phyloP scores from a whole-genome alignment of 2,113 vertebrate species.

The Sclerurus mexicanus region DNA sequence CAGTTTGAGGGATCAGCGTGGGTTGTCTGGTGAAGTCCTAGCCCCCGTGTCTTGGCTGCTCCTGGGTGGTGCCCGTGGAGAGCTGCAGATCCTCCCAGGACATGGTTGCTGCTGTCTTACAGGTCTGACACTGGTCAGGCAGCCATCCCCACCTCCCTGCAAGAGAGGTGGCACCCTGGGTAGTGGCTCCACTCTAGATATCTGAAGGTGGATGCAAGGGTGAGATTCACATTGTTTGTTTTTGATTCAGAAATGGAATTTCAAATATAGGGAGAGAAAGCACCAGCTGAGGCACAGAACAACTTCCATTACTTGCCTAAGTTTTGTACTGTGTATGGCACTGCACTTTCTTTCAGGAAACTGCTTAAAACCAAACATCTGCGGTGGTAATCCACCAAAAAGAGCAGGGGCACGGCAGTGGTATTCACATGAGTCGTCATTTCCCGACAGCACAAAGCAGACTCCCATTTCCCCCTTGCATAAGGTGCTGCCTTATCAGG shows the following conservation, averaged over 20 bases:
- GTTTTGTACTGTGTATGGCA: neutral
- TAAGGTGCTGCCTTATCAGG: neutral
- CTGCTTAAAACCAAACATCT: neutral
- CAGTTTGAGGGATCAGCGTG: fast-evolving
- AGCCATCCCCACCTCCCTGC: fast-evolving
- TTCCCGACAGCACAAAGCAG: neutral
- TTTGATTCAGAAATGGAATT: neutral
- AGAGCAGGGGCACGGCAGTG: neutral
- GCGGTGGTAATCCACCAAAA: neutral
- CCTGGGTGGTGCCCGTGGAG: neutral
- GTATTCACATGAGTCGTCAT: fast-evolving
- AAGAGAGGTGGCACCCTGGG: neutral
- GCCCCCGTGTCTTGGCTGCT: neutral
- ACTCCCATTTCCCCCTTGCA: neutral
- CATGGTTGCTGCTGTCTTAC: neutral
- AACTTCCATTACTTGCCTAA: neutral
- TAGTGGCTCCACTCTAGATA: neutral
- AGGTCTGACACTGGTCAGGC: neutral
- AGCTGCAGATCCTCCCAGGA: fast-evolving
- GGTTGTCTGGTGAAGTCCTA: neutral
- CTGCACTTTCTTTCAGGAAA: neutral
- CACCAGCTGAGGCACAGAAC: neutral
- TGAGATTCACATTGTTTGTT: neutral
- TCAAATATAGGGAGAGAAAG: fast-evolving
- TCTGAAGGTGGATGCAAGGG: neutral